phyloP scores from a whole-genome alignment of 2,888 invertebrate species.

The Chrysolina haemoptera region DNA sequence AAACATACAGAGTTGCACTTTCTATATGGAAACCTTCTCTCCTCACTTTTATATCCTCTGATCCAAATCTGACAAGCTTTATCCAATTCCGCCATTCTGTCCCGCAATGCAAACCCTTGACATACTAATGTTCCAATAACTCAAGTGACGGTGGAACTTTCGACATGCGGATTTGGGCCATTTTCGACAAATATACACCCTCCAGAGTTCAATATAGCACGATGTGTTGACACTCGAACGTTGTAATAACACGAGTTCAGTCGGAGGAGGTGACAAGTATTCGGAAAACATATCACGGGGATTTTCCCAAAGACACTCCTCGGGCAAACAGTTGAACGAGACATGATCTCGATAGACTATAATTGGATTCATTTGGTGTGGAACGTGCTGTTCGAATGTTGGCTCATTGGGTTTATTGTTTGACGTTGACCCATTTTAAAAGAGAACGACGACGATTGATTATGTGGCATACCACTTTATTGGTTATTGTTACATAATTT shows the following conservation, averaged over 20 bases:
- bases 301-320: constrained; percentile 20
- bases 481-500: not conserved
- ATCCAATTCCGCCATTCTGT: not conserved
- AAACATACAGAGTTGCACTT: no score
- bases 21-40: no score
- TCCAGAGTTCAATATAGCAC: constrained; percentile 40
- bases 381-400: constrained; percentile 8
- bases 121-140: constrained; percentile 19
- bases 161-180: constrained; percentile 27
- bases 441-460: not conserved
- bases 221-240: constrained; percentile 43
- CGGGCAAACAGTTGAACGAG: not conserved
- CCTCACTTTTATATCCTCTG: no score
- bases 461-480: not conserved
- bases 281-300: constrained; percentile 29
- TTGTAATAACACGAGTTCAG: constrained; percentile 43
- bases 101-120: not conserved
- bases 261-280: constrained; percentile 33
- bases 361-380: not conserved
- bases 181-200: constrained; percentile 38
- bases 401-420: not conserved
- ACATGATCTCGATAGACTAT: not conserved
- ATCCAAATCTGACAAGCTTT: no score
- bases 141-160: constrained; percentile 21
- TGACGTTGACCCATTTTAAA: constrained; percentile 3